Percentiles rank a stretch among this genome's conserved stretches.
Conservation (phyloP, 2,888 invertebrate species). For the Perizoma flavofasciatum region DNA sequence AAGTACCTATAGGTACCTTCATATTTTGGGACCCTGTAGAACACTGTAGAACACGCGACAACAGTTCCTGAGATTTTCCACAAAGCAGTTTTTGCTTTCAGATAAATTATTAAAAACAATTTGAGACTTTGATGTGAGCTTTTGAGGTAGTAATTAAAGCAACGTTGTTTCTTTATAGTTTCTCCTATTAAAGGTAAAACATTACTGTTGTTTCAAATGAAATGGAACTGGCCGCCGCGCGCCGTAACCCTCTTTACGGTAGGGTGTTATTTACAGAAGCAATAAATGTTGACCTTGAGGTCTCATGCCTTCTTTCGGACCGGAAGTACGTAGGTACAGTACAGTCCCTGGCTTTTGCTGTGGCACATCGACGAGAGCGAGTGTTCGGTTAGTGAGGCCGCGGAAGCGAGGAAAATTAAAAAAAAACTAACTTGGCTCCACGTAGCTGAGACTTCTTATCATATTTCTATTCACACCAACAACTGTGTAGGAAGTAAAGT, state of each 20-base stretch:
- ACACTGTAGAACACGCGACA: too few relatives aligned
- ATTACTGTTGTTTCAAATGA: conserved; percentile 34
- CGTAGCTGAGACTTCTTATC: too few relatives aligned
- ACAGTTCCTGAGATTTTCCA: too few relatives aligned
- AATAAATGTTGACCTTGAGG: conserved; percentile 49
- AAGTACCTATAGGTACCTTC: too few relatives aligned
- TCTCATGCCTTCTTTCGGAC: conserved; percentile 50
- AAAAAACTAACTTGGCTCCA: too few relatives aligned
- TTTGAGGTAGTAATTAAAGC: not conserved
- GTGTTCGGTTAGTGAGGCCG: not conserved
- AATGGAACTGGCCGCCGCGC: conserved; percentile 34
- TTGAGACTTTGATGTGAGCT: not conserved
- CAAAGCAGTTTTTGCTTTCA: too few relatives aligned
- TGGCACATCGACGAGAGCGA: conserved; percentile 1
- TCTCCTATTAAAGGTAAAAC: conserved; percentile 5
- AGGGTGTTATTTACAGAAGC: conserved; percentile 36
- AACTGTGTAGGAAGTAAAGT: too few relatives aligned
- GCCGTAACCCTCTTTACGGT: conserved; percentile 41
- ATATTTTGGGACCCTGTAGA: too few relatives aligned
- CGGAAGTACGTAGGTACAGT: conserved; percentile 32
- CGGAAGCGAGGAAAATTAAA: too few relatives aligned
- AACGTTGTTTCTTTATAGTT: conserved; percentile 8
- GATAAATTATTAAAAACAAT: not conserved
- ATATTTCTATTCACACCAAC: too few relatives aligned
- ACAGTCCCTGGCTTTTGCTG: conserved; percentile 2